phyloP scores from a whole-genome alignment of 2,113 vertebrate species.

The Lampris megalopsis region DNA sequence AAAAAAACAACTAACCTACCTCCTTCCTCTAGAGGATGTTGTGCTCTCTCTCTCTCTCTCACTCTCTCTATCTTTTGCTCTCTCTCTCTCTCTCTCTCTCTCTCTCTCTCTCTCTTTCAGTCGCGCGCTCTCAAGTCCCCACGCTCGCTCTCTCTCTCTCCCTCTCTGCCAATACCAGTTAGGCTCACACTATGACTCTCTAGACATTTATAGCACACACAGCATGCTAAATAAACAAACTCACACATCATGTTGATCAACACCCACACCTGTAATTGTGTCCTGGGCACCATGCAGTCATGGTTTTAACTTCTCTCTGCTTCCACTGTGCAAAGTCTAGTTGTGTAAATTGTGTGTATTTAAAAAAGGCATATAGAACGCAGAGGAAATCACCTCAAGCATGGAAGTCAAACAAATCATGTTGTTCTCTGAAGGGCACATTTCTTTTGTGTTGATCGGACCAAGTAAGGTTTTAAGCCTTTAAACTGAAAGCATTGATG shows the following conservation, averaged over 20 bases:
- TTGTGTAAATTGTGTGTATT: slow-evolving; percentile 75
- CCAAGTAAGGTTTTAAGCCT: slow-evolving; percentile 43
- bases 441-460: slow-evolving; percentile 54
- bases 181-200: slow-evolving; percentile 59
- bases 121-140: slow-evolving; percentile 55
- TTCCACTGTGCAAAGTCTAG: slow-evolving; percentile 68
- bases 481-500: slow-evolving; percentile 42
- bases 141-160: slow-evolving; percentile 41
- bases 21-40: slow-evolving; percentile 78
- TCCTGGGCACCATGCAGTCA: slow-evolving; percentile 53
- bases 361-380: slow-evolving; percentile 50
- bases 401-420: slow-evolving; percentile 55
- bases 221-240: slow-evolving; percentile 73
- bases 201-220: slow-evolving; percentile 71
- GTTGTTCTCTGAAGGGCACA: slow-evolving; percentile 51
- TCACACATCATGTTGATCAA: slow-evolving; percentile 52
- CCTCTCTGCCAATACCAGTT: slow-evolving; percentile 74
- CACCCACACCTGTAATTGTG: slow-evolving; percentile 59
- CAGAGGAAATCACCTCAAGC: slow-evolving; percentile 61
- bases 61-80: not conserved
- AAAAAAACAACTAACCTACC: slow-evolving; percentile 81
- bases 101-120: slow-evolving; percentile 66
- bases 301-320: slow-evolving; percentile 55
- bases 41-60: slow-evolving; percentile 46
- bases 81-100: slow-evolving; percentile 41